Evolutionary conservation across 2,888 invertebrate genomes (phyloP), one percentile per base, ranked within the genome.

Genomic region (Patella pellucida): DNA sequence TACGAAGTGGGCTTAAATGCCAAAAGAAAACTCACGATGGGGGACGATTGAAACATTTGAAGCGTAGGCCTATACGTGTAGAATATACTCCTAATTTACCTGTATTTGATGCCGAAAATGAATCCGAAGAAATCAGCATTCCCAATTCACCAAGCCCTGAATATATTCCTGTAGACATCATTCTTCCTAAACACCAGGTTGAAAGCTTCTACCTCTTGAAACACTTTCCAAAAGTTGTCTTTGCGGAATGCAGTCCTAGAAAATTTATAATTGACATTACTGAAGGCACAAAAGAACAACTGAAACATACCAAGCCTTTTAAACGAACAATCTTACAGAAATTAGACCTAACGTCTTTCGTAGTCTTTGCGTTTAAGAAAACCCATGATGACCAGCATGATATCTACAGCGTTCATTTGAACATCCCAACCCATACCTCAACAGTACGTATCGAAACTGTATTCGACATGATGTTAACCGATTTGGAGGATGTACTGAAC

Each of bases 191-290:
- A 62, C 0, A 62, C 11, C 19, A 62, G 9, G 62, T 62, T 12
- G 19, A 19, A 12, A 23, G 12, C 4, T 3, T 14, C 19, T 16
- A 62, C 4, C 23, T 62, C 19, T 23, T 11, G 9, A 3, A 12
- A 11, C 9, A 15, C 19, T 62, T 62, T 62, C 19, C 11, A 11
- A 62, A 62, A 19, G 14, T 62, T 62, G 9, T 14, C 4, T 62
- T 62, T 16, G 77, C 81, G 23, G 75, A 78, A 3, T 84, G 83
- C 52, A 78, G 80, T 41, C 85, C 85, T 12, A 72, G 85, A 71
- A 83, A 83, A 68, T 85, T 85, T 67, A 27, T 83, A n/a, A 73
- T 85, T 15, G 80, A 85, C 62, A 83, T 84, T 27, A 80, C 83
- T 1, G 77, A 82, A 15, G 73, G n/a, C 12, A 75, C 79, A 19